Conservation (phyloP, 1,140 invertebrate genomes). For the Drosophila quadrilineata region DNA sequence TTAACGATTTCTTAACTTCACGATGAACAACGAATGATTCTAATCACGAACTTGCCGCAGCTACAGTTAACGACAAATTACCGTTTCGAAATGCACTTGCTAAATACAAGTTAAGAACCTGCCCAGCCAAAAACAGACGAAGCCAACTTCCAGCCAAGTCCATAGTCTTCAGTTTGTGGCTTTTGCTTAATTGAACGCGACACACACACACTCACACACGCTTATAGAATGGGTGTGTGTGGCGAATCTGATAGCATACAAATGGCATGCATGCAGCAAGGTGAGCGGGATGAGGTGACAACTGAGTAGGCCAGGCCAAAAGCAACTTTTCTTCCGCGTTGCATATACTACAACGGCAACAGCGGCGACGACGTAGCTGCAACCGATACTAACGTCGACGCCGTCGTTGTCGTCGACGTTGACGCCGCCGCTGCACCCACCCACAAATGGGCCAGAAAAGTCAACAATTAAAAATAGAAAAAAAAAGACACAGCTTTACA, state of each 20-base stretch:
- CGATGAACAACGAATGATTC: constrained; percentile 54
- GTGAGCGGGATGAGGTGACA: constrained; percentile 9
- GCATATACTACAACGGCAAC: constrained; percentile 54
- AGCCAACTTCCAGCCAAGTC: constrained; percentile 21
- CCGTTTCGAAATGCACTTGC: constrained; percentile 72
- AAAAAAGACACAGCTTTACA: constrained; percentile 39
- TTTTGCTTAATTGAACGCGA: constrained; percentile 20
- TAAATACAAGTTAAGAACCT: constrained; percentile 58
- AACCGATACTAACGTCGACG: not conserved
- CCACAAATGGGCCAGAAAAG: constrained; percentile 63
- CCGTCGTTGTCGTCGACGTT: not conserved
- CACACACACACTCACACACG: constrained; percentile 26
- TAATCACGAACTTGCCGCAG: constrained; percentile 55
- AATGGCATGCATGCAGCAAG: constrained; percentile 56
- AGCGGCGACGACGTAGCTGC: constrained; percentile 2
- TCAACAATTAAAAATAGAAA: constrained; percentile 66
- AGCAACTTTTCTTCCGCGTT: constrained; percentile 78
- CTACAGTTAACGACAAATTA: constrained; percentile 68
- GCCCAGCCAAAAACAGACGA: constrained; percentile 50
- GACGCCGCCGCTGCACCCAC: constrained; percentile 55
- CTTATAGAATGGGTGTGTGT: constrained; percentile 29
- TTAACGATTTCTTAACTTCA: constrained; percentile 47
- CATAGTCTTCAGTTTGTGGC: no score
- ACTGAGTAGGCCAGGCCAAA: constrained; percentile 40
- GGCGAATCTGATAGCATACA: constrained; percentile 58